Percentiles rank a stretch among this genome's conserved stretches.
phyloP scores from a whole-genome alignment of 2,113 vertebrate genomes.

The Nothobranchius kuhntae region DNA sequence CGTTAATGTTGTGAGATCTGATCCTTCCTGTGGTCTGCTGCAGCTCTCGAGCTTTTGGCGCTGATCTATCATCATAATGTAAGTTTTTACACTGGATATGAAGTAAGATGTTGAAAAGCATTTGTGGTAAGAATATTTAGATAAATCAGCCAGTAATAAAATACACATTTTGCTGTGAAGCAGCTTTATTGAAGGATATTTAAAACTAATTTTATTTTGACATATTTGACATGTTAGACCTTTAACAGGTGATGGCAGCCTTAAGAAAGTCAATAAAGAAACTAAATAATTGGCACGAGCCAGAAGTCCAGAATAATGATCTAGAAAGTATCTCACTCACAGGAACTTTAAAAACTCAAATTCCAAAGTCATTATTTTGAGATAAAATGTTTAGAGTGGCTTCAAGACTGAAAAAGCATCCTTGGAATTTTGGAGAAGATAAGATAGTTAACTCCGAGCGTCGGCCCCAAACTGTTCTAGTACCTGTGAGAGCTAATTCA shows the following conservation, averaged over 20 bases:
- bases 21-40: slow-evolving; percentile 26
- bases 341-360: slow-evolving; percentile 19
- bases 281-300: slow-evolving; percentile 21
- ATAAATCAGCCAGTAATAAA: not conserved
- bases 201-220: not conserved
- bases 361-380: slow-evolving; percentile 30
- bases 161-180: not conserved
- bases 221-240: too few species aligned
- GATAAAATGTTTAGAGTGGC: slow-evolving; percentile 23
- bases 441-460: slow-evolving; percentile 14
- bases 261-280: not conserved
- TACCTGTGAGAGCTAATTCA: slow-evolving; percentile 18
- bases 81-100: not conserved
- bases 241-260: slow-evolving; percentile 19
- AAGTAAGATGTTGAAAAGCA: not conserved
- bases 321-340: too few species aligned
- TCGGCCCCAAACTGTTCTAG: slow-evolving; percentile 22
- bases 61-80: not conserved
- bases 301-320: too few species aligned
- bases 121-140: not conserved
- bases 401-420: slow-evolving; percentile 1
- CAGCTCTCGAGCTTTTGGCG: slow-evolving; percentile 1
- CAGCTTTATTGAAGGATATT: not conserved
- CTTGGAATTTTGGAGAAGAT: not conserved
- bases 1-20: slow-evolving; percentile 44